Evolutionary conservation across 2,797 vertebrate genomes (phyloP).

Genomic region (Neomorphus geoffroyi): DNA sequence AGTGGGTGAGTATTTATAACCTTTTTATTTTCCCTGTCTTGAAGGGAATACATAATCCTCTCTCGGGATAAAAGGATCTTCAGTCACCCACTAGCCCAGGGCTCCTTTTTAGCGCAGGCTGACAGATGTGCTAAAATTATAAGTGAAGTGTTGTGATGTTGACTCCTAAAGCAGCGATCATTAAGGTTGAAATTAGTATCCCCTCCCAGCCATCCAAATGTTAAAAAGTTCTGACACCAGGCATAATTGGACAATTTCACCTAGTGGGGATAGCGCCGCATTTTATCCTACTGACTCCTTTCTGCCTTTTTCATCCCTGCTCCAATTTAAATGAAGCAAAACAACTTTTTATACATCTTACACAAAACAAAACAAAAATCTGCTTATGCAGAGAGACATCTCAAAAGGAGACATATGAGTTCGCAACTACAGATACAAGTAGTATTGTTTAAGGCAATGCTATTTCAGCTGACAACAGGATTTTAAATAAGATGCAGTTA

Average conservation of each 20-base stretch:
- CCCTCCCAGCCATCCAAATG: slow-evolving; percentile 67
- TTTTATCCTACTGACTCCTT: slow-evolving; percentile 57
- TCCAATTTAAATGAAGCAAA: slow-evolving; percentile 68
- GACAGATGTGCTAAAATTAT: slow-evolving; percentile 67
- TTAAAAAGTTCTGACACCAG: slow-evolving; percentile 64
- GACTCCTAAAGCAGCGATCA: slow-evolving; percentile 68
- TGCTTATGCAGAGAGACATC: slow-evolving; percentile 72
- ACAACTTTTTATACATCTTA: slow-evolving; percentile 56
- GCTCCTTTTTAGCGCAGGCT: slow-evolving; percentile 64
- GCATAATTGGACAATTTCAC: slow-evolving; percentile 69
- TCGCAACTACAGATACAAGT: slow-evolving; percentile 57
- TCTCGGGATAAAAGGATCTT: slow-evolving; percentile 63
- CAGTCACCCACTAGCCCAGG: slow-evolving; percentile 59
- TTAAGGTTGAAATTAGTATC: slow-evolving; percentile 71
- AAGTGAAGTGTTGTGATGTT: slow-evolving; percentile 69
- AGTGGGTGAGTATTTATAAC: slow-evolving; percentile 58
- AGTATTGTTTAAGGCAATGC: slow-evolving; percentile 62
- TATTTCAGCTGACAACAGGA: slow-evolving; percentile 56
- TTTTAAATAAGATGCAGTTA: slow-evolving; percentile 58
- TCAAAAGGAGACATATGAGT: slow-evolving; percentile 48
- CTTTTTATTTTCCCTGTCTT: slow-evolving; percentile 42
- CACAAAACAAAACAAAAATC: slow-evolving; percentile 70
- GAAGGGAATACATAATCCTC: slow-evolving; percentile 60
- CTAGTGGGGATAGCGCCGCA: slow-evolving; percentile 54
- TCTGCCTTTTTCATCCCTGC: slow-evolving; percentile 46